Conservation (phyloP, 2,888 invertebrate species). For the Euplexia lucipara region DNA sequence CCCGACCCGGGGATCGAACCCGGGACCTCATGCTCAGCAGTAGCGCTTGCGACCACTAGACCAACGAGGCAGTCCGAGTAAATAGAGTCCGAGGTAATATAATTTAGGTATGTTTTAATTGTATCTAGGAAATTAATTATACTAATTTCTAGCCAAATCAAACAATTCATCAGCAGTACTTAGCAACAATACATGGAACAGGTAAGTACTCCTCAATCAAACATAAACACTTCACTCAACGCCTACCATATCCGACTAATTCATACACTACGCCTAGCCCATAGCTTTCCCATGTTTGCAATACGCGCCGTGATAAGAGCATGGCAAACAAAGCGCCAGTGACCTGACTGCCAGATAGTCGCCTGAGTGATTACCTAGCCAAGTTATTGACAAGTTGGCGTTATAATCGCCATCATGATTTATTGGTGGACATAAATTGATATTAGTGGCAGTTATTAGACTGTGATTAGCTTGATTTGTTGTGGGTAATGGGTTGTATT, state of each 20-base stretch:
- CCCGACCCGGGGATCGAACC: too few relatives aligned
- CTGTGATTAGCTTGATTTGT: conserved; percentile 57
- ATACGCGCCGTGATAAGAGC: conserved; percentile 85
- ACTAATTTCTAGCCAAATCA: too few relatives aligned
- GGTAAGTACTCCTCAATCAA: conserved; percentile 2
- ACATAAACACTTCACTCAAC: conserved; percentile 3
- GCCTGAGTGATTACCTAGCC: conserved; percentile 82
- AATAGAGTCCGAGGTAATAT: too few relatives aligned
- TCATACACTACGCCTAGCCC: conserved; percentile 33
- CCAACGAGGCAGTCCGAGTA: too few relatives aligned
- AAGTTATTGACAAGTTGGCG: conserved; percentile 72
- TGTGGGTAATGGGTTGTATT: conserved; percentile 37
- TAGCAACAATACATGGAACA: background rate
- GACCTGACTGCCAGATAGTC: conserved; percentile 82
- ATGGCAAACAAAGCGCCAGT: conserved; percentile 82
- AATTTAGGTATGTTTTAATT: too few relatives aligned
- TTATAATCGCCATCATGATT: conserved; percentile 66
- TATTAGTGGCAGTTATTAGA: conserved; percentile 45
- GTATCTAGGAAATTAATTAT: too few relatives aligned
- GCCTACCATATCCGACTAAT: conserved; percentile 50
- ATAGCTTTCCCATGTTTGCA: conserved; percentile 77
- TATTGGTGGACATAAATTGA: conserved; percentile 56
- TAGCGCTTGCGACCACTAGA: too few relatives aligned
- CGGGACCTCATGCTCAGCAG: too few relatives aligned
- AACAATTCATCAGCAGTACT: background rate